phyloP scores from a whole-genome alignment of 2,888 invertebrate species.

The Oeneis ivallda region DNA sequence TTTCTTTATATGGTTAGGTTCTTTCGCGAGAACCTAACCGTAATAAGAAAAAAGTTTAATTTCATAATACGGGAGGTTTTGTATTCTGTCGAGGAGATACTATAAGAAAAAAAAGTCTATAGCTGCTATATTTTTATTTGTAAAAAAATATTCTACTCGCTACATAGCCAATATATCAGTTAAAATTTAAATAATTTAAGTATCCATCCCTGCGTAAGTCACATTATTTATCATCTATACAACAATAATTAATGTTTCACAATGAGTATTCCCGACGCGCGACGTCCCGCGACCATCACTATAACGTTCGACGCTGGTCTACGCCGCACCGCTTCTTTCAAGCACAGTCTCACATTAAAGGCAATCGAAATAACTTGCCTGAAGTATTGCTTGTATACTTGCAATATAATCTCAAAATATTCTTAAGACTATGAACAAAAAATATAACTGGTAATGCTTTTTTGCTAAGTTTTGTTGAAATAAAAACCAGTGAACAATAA shows the following conservation, averaged over 20 bases:
- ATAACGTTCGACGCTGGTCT: conserved; percentile 15
- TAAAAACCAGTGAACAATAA: neutral
- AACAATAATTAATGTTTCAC: conserved; percentile 79
- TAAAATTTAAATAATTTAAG: conserved; percentile 83
- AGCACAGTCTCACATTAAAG: neutral
- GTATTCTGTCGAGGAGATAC: too few relatives aligned
- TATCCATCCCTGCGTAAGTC: conserved; percentile 83
- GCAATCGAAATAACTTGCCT: neutral
- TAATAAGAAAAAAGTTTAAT: too few relatives aligned
- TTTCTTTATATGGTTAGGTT: neutral
- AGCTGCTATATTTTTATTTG: conserved; percentile 84
- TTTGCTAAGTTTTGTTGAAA: too few relatives aligned
- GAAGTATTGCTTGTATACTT: neutral
- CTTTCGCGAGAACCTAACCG: neutral
- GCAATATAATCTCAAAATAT: too few relatives aligned
- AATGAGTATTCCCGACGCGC: conserved; percentile 78
- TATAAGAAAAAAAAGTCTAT: conserved; percentile 50
- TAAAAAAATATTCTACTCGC: conserved; percentile 87
- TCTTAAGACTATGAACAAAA: too few relatives aligned
- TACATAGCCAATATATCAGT: conserved; percentile 85
- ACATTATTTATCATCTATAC: conserved; percentile 82
- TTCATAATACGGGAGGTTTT: too few relatives aligned
- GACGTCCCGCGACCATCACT: conserved; percentile 54
- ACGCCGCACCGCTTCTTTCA: neutral
- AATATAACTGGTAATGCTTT: too few relatives aligned